Evolutionary conservation across 92 coral and sea anemone species (phyloP).

Genomic region (Palythoa heliodiscus): DNA sequence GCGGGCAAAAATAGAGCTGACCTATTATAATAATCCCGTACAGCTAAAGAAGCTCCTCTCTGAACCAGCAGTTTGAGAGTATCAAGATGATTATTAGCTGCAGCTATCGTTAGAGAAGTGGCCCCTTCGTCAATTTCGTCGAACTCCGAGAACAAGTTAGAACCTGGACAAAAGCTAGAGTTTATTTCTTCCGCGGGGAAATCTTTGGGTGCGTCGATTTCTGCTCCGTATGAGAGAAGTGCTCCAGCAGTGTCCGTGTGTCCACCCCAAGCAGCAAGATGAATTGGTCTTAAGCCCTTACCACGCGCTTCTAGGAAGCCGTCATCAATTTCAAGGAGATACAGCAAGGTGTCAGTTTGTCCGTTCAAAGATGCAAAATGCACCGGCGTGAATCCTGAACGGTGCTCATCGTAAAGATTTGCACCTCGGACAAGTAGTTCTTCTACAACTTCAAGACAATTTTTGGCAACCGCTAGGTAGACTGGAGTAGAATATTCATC

Average conservation of each 20-base stretch:
- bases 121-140: slow-evolving; percentile 39
- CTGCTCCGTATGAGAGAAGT: slow-evolving; percentile 27
- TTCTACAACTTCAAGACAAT: slow-evolving; percentile 23
- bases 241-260: slow-evolving; percentile 31
- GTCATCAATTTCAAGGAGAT: slow-evolving; percentile 35
- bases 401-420: slow-evolving; percentile 28
- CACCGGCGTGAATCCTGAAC: slow-evolving; percentile 19
- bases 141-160: slow-evolving; percentile 27
- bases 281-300: slow-evolving; percentile 27
- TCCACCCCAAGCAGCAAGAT: slow-evolving; percentile 39
- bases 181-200: slow-evolving; percentile 38
- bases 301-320: slow-evolving; percentile 23
- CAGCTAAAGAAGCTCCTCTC: slow-evolving; percentile 17
- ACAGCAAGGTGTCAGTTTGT: slow-evolving; percentile 24
- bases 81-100: slow-evolving; percentile 37
- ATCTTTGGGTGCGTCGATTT: slow-evolving; percentile 20
- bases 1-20: slow-evolving; percentile 39
- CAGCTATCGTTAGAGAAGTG: slow-evolving; percentile 29
- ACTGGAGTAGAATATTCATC: slow-evolving; percentile 38
- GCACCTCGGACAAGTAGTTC: slow-evolving; percentile 37
- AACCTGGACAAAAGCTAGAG: slow-evolving; percentile 21
- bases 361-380: slow-evolving; percentile 40
- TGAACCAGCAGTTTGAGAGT: slow-evolving; percentile 28
- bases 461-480: slow-evolving; percentile 36
- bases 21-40: slow-evolving; percentile 31